Conservation (phyloP, 2,797 vertebrate genomes). For the Hafferia zeledoni region DNA sequence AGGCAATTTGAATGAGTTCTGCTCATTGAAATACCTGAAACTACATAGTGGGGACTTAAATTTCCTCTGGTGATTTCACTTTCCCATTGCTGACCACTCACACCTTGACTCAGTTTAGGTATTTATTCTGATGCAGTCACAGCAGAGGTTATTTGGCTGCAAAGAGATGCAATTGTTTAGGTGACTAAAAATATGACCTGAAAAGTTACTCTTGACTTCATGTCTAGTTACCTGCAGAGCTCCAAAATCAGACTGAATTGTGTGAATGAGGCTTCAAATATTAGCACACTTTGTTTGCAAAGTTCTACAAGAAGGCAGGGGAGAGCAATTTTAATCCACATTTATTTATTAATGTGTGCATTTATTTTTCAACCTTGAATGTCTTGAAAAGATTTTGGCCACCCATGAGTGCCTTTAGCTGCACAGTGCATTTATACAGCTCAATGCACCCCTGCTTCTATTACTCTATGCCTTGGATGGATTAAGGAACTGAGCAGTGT, state of each 20-base stretch:
- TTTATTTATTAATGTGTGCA: conserved; percentile 17
- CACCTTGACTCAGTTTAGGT: not conserved
- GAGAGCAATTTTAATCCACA: conserved; percentile 4
- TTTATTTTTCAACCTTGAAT: not conserved
- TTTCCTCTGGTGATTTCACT: not conserved
- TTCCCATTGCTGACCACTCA: conserved; percentile 28
- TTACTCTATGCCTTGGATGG: not conserved
- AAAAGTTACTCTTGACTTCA: conserved; percentile 18
- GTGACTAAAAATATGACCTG: conserved; percentile 45
- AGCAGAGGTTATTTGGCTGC: conserved; percentile 47
- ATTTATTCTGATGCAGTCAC: conserved; percentile 29
- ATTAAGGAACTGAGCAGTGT: not conserved
- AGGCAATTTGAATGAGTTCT: not conserved
- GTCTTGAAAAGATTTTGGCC: conserved; percentile 8
- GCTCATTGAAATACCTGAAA: conserved; percentile 10
- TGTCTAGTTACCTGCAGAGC: conserved; percentile 36
- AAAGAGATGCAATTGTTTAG: conserved; percentile 49
- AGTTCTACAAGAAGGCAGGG: not conserved
- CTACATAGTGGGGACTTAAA: not conserved
- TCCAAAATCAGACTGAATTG: conserved; percentile 13
- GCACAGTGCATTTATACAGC: not conserved
- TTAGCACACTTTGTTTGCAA: not conserved
- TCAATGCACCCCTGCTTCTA: not conserved
- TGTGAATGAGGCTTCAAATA: conserved; percentile 1
- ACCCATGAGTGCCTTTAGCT: not conserved